These are phyloP conservation scores for Callosobruchus maculatus DNA, from an alignment of 2,888 invertebrate genomes.

Conservation along the genomic window DNA sequence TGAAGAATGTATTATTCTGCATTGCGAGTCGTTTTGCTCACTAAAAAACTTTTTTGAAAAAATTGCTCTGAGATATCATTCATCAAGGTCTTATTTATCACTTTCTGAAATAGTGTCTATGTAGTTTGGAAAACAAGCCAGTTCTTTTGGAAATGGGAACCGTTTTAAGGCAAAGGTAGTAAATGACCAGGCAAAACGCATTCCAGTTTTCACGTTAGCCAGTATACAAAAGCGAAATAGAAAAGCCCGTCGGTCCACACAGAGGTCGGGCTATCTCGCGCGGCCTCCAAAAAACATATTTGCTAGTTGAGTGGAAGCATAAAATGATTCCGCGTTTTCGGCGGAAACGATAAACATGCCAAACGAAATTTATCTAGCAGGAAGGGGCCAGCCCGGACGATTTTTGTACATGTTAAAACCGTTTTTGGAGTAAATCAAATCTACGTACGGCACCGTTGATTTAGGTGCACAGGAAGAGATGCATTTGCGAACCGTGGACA, in stretches of 20 bases:
- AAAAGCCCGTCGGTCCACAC: not conserved
- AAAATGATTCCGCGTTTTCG: conserved; percentile 37
- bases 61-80: no score
- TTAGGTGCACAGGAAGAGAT: not conserved
- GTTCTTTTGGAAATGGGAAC: no score
- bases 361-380: conserved; percentile 41
- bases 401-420: conserved; percentile 35
- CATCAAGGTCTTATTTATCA: no score
- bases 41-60: no score
- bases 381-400: conserved; percentile 40
- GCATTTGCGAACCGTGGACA: not conserved
- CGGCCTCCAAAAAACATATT: conserved; percentile 26
- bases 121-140: no score
- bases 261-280: conserved; percentile 9
- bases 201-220: not conserved
- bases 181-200: no score
- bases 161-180: no score
- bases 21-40: no score
- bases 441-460: conserved; percentile 19
- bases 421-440: conserved; percentile 37
- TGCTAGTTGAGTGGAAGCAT: conserved; percentile 31
- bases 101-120: no score
- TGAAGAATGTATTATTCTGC: no score
- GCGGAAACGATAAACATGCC: conserved; percentile 46
- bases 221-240: not conserved